Base-by-base conservation (phyloP, 2,888 invertebrate species). In the Elegia similella region DNA sequence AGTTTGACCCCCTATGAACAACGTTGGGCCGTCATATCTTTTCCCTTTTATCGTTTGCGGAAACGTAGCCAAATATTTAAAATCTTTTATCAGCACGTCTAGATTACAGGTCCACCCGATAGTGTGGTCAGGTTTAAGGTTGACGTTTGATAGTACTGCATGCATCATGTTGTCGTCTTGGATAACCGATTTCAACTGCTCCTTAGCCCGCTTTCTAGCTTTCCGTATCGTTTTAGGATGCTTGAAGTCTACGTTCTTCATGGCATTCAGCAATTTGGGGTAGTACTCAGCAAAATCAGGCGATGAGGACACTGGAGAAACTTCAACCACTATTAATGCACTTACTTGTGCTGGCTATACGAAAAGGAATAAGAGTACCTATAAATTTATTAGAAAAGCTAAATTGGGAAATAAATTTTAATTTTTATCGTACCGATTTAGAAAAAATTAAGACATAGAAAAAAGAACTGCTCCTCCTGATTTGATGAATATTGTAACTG, bases 1-100 rank as follows among this genome's bases (percentile, higher is more conserved):
- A 0, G 93, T 83, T n/a, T 91, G 94, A 30, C 98, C 98, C 47
- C 95, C 96, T 42, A 99, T 89, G 76, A 98, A 98, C 15, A 97
- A 78, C 0, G 96, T 94, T 0, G 96, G 95, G 0, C 96, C 95
- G 7, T 73, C 63, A 72, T 92, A 95, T 54, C 64, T 65, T 55
- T 79, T 80, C 6, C 59, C 66, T 52, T 65, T 70, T 65, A 83
- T 55, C 23, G 29, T 62, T 0, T 83, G 68, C 0, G 96, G 96
- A 81, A 97, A 96, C 2, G 80, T 75, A 5, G 93, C 84, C 32
- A 97, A 92, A 16, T 93, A 73, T 6, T 92, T 63, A 66, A 96
- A 94, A 69, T 95, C 93, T 42, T 92, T 83, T 6, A 93, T 84
- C 34, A 98, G 82, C 0, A 93, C 90, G 48, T 95, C 93, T 15